phyloP scores from a whole-genome alignment of 2,888 invertebrate genomes.

The Cactoblastis cactorum region DNA sequence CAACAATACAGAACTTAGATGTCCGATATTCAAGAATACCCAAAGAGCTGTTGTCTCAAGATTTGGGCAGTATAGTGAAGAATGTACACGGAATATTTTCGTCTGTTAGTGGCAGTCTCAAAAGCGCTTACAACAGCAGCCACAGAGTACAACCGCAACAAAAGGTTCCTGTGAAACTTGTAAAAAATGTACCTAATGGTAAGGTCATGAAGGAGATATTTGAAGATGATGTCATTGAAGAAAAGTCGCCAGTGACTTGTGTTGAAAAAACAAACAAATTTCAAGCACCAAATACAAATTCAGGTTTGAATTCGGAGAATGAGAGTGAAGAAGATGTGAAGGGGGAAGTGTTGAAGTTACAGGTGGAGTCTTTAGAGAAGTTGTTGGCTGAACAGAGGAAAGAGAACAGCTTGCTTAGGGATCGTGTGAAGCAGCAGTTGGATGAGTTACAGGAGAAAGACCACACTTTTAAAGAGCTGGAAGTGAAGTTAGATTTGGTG shows the following conservation, averaged over 20 bases:
- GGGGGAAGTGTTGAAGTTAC: conserved; percentile 42
- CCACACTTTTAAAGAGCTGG: conserved; percentile 63
- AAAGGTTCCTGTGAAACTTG: conserved; percentile 36
- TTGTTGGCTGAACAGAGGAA: conserved; percentile 58
- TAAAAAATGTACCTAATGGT: conserved; percentile 49
- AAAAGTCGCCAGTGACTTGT: conserved; percentile 2
- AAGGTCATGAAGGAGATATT: conserved; percentile 70
- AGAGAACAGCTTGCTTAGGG: conserved; percentile 51
- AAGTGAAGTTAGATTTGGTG: conserved; percentile 73
- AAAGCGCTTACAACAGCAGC: conserved; percentile 59
- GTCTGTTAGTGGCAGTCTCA: conserved; percentile 66
- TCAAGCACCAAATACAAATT: conserved; percentile 19
- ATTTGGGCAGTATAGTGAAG: conserved; percentile 67
- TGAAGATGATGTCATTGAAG: conserved; percentile 45
- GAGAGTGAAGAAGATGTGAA: conserved; percentile 21
- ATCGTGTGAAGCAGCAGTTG: conserved; percentile 54
- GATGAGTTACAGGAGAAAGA: conserved; percentile 63
- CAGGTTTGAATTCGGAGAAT: conserved; percentile 1
- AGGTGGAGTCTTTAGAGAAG: conserved; percentile 60
- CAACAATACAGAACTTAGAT: conserved; percentile 27
- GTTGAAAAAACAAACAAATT: conserved; percentile 16
- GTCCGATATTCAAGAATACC: conserved; percentile 48
- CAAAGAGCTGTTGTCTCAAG: conserved; percentile 64
- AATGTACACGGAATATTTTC: conserved; percentile 75
- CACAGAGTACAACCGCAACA: conserved; percentile 41